Evolutionary conservation across 2,113 vertebrate genomes (phyloP), one percentile per base, ranked within the genome.

Genomic region (Spea multiplicata): DNA sequence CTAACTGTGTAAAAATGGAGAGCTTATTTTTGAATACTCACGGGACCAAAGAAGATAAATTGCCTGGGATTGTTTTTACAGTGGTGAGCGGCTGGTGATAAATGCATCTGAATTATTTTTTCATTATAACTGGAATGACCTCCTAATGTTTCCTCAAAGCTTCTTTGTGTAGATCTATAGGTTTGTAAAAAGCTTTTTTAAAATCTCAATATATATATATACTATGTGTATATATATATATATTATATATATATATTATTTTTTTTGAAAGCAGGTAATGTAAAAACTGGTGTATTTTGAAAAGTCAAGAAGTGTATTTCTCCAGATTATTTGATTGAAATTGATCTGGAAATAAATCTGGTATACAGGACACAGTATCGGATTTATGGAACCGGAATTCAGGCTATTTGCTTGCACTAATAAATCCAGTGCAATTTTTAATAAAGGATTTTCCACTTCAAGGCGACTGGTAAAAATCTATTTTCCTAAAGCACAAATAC

Each of bases 101-200:
- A 80, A 80, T 80, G 66, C 71, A 68, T 74, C 78, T 80, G 74
- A 80, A 80, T 80, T 80, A 80, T 80, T 80, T 80, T 80, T 80
- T 80, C 71, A 74, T 80, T 80, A 80, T 80, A 80, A 66, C 52
- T 50, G 65, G 62, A 80, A 67, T 73, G 78, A 80, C 71, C 78
- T 80, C 78, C 78, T 80, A 80, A 80, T 80, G 78, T 80, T 80
- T 80, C 78, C 64, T 67, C 64, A 67, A 80, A 80, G 71, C 78
- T 74, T 74, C 64, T 80, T 68, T 44, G 61, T 74, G 78, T 66
- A 73, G 30, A 67, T 68, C 78, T 45, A 57, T 48, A 45, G 53
- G 71, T 50, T 71, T 48, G 44, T 44, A 73, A 80, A 68, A 73
- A 13, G 4, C 50, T 64, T 74, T 74, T 30, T 30, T 30, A 1